These are phyloP conservation scores for Vannuccia rotundouncinata DNA, from an alignment of 2,888 invertebrate genomes.

Conservation along the genomic window DNA sequence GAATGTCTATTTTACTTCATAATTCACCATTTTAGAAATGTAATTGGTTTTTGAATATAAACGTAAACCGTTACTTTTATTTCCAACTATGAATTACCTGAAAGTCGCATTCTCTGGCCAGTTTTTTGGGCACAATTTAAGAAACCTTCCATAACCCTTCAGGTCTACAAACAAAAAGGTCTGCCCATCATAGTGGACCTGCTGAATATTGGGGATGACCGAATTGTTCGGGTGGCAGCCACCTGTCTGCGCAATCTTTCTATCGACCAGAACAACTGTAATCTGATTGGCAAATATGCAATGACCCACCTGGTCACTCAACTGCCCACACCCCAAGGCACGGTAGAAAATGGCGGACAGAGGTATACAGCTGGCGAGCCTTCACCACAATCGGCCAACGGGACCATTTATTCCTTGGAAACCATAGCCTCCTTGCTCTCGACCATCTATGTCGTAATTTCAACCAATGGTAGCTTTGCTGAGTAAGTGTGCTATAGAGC, in stretches of 20 bases:
- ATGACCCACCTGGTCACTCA: not conserved
- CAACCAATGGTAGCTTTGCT: not conserved
- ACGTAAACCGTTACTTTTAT: too few relatives aligned
- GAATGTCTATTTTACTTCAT: too few relatives aligned
- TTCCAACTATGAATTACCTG: too few relatives aligned
- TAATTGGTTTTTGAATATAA: too few relatives aligned
- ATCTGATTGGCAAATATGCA: slow-evolving; percentile 70
- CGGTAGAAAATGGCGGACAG: not conserved
- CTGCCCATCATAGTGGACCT: slow-evolving; percentile 91
- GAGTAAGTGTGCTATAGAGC: too few relatives aligned
- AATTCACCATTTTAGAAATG: too few relatives aligned
- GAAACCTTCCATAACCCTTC: too few relatives aligned
- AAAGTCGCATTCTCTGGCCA: too few relatives aligned
- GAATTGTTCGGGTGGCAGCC: slow-evolving; percentile 94
- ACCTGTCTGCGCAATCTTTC: slow-evolving; percentile 93
- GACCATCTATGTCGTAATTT: not conserved
- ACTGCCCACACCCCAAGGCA: not conserved
- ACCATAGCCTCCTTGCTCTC: not conserved
- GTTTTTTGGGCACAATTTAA: too few relatives aligned
- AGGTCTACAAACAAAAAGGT: slow-evolving; percentile 79
- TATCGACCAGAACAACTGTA: slow-evolving; percentile 92
- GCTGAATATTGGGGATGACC: slow-evolving; percentile 85
- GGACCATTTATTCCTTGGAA: not conserved
- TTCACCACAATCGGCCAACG: not conserved
- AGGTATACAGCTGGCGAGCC: not conserved